Conservation (phyloP, 2,797 vertebrate genomes). For the Capromys pilorides region DNA sequence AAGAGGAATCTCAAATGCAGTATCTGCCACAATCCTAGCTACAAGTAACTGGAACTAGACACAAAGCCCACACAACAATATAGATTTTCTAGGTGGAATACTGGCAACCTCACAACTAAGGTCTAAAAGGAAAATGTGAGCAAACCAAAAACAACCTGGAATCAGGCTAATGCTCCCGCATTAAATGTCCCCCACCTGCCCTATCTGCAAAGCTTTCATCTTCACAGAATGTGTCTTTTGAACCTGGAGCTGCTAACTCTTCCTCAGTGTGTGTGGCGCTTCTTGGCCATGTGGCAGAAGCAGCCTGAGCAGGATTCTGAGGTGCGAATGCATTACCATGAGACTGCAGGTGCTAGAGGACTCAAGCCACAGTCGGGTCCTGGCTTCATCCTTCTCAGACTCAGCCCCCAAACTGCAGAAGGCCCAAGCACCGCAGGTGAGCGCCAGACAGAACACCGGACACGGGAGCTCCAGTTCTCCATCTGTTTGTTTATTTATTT, state of each 20-base stretch:
- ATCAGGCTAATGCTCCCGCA: neutral
- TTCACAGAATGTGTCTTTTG: neutral
- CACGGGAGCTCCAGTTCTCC: neutral
- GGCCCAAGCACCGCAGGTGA: neutral
- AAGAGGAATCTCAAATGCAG: neutral
- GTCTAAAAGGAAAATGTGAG: neutral
- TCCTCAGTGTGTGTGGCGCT: too few relatives aligned
- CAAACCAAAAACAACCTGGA: neutral
- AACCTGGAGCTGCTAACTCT: neutral
- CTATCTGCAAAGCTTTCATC: neutral
- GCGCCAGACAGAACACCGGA: neutral
- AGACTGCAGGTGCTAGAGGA: neutral
- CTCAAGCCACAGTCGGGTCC: neutral
- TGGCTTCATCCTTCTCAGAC: neutral
- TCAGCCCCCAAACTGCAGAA: neutral
- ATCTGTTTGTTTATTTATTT: conserved; percentile 28
- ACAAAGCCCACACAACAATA: too few relatives aligned
- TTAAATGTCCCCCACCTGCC: neutral
- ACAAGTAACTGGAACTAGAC: too few relatives aligned
- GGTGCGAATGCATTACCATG: fast-evolving
- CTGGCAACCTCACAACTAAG: neutral
- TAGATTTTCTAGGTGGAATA: neutral
- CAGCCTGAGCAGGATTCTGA: fast-evolving
- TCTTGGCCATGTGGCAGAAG: too few relatives aligned
- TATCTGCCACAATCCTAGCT: neutral